Conservation (phyloP, 2,888 invertebrate genomes). For the Julus scandinavius region DNA sequence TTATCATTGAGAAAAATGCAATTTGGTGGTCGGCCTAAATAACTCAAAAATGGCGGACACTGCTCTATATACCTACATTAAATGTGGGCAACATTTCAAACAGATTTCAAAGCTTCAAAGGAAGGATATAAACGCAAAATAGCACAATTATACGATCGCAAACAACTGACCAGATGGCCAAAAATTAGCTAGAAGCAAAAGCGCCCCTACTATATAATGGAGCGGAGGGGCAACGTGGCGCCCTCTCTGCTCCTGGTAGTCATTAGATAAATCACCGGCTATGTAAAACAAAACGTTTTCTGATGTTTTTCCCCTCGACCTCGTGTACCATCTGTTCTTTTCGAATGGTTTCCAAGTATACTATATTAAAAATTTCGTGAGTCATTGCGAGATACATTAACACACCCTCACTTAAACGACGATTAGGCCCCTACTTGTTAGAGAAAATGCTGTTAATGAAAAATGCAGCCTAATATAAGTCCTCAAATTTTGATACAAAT, state of each 20-base stretch:
- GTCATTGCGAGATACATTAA: not conserved
- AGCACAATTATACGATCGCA: not conserved
- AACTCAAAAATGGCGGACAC: not conserved
- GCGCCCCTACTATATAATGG: not conserved
- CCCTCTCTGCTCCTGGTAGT: not conserved
- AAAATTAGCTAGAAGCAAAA: not conserved
- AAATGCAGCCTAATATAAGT: too few relatives aligned
- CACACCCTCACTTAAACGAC: too few relatives aligned
- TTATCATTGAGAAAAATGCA: not conserved
- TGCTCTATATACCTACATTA: not conserved
- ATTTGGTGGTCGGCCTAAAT: slow-evolving; percentile 9
- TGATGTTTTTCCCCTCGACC: not conserved
- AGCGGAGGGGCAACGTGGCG: not conserved
- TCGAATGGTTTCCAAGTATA: not conserved
- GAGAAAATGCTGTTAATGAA: too few relatives aligned
- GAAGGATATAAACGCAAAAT: not conserved
- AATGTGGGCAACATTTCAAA: not conserved
- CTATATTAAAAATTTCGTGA: not conserved
- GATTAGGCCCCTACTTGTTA: too few relatives aligned
- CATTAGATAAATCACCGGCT: not conserved
- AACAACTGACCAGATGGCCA: not conserved
- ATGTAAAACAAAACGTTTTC: not conserved
- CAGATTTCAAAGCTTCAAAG: not conserved
- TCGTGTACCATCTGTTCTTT: not conserved
- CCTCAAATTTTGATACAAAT: too few relatives aligned